phyloP scores from a whole-genome alignment of 2,797 vertebrate genomes.

The Pagetopsis macropterus region DNA sequence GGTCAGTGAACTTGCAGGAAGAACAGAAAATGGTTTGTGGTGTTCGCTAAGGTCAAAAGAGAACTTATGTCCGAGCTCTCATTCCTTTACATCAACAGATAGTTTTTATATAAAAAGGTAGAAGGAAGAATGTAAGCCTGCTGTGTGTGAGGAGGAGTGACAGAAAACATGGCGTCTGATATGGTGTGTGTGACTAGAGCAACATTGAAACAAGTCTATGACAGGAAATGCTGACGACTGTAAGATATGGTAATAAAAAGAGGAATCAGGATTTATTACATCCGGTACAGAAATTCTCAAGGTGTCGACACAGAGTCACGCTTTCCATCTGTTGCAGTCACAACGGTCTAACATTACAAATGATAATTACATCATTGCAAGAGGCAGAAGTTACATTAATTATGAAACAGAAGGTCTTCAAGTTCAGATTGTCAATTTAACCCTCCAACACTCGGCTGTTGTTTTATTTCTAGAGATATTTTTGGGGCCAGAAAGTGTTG shows the following conservation, averaged over 20 bases:
- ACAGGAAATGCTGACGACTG: not conserved
- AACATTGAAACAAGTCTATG: not conserved
- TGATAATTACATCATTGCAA: not conserved
- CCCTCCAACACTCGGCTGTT: not conserved
- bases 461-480: too few species aligned
- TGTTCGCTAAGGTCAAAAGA: conserved; percentile 16
- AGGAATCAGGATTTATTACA: not conserved
- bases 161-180: not conserved
- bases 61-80: not conserved
- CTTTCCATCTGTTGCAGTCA: conserved; percentile 23
- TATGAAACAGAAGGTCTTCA: conserved; percentile 3
- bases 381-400: conserved; percentile 6
- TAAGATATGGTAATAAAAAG: not conserved
- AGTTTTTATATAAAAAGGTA: not conserved
- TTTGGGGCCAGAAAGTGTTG: too few species aligned
- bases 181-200: not conserved
- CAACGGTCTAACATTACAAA: conserved; percentile 1
- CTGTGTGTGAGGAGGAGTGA: not conserved
- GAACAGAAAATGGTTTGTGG: conserved; percentile 13
- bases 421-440: not conserved
- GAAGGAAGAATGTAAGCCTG: not conserved
- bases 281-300: not conserved
- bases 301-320: not conserved
- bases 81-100: not conserved
- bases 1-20: conserved; percentile 38